Conservation (phyloP, 92 coral and sea anemone genomes). For the Phenganax stokvisi region DNA sequence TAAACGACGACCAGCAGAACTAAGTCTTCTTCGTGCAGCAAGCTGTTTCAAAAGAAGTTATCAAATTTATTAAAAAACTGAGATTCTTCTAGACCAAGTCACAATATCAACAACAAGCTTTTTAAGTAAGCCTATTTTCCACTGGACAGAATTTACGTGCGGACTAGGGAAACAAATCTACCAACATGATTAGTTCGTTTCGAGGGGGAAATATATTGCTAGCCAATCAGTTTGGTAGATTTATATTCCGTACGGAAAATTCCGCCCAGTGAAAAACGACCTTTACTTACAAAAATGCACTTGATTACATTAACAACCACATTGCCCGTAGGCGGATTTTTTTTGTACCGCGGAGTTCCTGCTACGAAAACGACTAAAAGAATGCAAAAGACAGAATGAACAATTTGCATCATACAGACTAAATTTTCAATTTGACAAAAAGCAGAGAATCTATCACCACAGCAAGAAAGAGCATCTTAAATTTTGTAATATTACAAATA, state of each 20-base stretch:
- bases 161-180: not conserved
- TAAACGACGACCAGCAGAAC: conserved; percentile 42
- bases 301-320: conserved; percentile 68
- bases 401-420: not conserved
- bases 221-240: not conserved
- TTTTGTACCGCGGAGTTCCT: conserved; percentile 90
- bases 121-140: not conserved
- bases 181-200: not conserved
- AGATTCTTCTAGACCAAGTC: not conserved
- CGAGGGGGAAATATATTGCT: too few relatives aligned
- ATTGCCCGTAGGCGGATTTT: conserved; percentile 85
- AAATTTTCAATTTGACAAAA: too few relatives aligned
- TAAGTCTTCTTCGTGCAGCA: conserved; percentile 48
- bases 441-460: too few relatives aligned
- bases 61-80: not conserved
- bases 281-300: conserved; percentile 82
- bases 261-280: not conserved
- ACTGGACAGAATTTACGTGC: not conserved
- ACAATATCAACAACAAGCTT: not conserved
- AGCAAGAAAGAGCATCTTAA: too few relatives aligned
- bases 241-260: not conserved
- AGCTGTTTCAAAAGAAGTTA: conserved; percentile 39
- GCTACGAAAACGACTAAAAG: conserved; percentile 74
- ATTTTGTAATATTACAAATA: not conserved
- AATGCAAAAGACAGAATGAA: conserved; percentile 1